Conservation (phyloP, 2,113 vertebrate species). For the Struthio camelus region DNA sequence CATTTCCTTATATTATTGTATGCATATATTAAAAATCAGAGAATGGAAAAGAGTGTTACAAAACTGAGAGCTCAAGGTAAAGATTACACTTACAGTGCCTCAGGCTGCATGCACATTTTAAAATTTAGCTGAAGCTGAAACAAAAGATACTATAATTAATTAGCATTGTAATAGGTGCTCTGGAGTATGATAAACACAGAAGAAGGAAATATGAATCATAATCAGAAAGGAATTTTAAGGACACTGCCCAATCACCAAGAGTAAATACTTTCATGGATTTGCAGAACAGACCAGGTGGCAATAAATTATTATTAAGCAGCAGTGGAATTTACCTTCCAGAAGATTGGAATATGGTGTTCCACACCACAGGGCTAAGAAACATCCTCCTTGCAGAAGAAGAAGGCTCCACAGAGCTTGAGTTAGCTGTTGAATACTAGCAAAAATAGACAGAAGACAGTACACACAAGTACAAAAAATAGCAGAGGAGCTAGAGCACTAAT, state of each 20-base stretch:
- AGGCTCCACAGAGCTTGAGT: not conserved
- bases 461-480: not conserved
- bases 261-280: not conserved
- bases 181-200: not conserved
- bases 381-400: not conserved
- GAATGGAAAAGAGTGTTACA: not conserved
- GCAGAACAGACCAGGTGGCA: not conserved
- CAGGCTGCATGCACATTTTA: not conserved
- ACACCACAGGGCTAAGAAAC: not conserved
- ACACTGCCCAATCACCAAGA: fast-evolving
- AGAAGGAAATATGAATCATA: not conserved
- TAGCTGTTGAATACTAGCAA: not conserved
- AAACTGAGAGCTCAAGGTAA: not conserved
- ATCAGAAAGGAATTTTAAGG: not conserved
- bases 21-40: not conserved
- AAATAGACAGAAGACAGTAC: not conserved
- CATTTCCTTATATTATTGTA: not conserved
- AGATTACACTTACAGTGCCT: not conserved
- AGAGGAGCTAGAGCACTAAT: not conserved
- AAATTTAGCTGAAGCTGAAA: not conserved
- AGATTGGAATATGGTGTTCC: not conserved
- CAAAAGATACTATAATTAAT: not conserved
- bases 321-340: not conserved
- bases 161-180: not conserved
- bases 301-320: not conserved